Conservation (phyloP, 2,888 invertebrate genomes). For the Adineta ricciae region DNA sequence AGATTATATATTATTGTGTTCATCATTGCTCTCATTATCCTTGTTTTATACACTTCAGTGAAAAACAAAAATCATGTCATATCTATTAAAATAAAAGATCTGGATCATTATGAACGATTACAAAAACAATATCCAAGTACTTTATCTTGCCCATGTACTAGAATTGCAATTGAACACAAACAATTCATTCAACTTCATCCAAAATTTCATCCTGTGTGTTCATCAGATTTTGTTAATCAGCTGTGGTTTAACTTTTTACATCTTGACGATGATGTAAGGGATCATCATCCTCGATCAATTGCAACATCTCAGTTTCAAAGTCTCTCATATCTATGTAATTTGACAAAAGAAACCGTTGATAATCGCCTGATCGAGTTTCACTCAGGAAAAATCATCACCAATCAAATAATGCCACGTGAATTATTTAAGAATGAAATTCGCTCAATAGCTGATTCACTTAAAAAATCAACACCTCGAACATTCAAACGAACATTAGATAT, state of each 20-base stretch:
- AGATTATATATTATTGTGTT: too few relatives aligned
- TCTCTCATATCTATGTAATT: not conserved
- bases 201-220: not conserved
- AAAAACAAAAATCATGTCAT: not conserved
- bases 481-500: not conserved
- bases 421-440: too few relatives aligned
- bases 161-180: not conserved
- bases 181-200: too few relatives aligned
- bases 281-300: not conserved
- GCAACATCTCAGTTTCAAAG: not conserved
- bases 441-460: not conserved
- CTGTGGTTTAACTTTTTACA: not conserved
- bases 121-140: not conserved
- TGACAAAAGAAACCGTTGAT: not conserved
- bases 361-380: not conserved
- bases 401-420: not conserved
- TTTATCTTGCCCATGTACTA: not conserved
- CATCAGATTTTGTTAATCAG: not conserved
- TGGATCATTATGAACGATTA: not conserved
- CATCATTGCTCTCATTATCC: too few relatives aligned
- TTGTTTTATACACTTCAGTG: not conserved
- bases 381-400: not conserved
- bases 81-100: not conserved
- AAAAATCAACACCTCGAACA: not conserved
- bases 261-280: not conserved